These are phyloP conservation scores for Dascyllus trimaculatus DNA, from an alignment of 2,113 vertebrate genomes.

Conservation along the genomic window DNA sequence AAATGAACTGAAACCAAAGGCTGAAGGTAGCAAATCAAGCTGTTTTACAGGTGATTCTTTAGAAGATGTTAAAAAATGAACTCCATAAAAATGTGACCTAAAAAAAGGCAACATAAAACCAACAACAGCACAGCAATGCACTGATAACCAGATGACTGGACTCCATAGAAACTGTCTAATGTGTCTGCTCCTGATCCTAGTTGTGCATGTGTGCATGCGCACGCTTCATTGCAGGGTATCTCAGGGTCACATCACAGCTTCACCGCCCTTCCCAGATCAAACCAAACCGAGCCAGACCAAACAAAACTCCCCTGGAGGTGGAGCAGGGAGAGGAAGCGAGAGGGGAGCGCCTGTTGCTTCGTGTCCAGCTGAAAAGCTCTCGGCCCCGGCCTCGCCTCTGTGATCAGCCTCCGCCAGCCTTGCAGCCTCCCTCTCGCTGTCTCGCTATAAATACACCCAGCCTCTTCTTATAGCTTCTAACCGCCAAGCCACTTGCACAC, in stretches of 20 bases:
- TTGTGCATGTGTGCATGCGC: background rate
- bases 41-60: background rate
- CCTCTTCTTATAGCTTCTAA: slow-evolving; percentile 83
- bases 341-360: slow-evolving; percentile 39
- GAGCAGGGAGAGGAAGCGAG: background rate
- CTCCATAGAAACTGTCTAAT: background rate
- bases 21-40: slow-evolving; percentile 28
- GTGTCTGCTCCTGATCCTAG: background rate
- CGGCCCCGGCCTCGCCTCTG: slow-evolving; percentile 50
- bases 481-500: slow-evolving; percentile 75
- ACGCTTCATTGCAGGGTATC: background rate
- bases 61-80: slow-evolving; percentile 4
- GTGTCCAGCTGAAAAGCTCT: slow-evolving; percentile 50
- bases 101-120: background rate
- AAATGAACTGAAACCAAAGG: slow-evolving; percentile 23
- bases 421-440: slow-evolving; percentile 53
- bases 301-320: slow-evolving; percentile 18
- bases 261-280: slow-evolving; percentile 11
- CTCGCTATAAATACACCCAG: slow-evolving; percentile 84
- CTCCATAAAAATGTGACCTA: background rate
- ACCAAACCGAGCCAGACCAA: slow-evolving; percentile 16
- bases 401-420: slow-evolving; percentile 63
- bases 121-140: background rate
- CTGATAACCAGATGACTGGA: background rate
- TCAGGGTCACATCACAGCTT: slow-evolving; percentile 27